Base-by-base conservation (phyloP, 2,888 invertebrate genomes). In the Heliconius erato region DNA sequence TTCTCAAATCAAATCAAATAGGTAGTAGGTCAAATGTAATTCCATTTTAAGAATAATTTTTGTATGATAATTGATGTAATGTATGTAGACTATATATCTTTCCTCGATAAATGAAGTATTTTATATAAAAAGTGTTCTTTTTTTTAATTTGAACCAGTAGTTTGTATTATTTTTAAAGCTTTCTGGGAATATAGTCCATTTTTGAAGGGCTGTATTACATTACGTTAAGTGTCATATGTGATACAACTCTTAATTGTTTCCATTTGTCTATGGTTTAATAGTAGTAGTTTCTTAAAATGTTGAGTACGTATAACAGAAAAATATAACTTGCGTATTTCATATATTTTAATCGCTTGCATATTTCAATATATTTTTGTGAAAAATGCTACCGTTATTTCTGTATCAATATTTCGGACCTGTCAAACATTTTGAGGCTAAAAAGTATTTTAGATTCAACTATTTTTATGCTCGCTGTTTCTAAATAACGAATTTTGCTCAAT, bases 371-470 rank as follows among this genome's bases (percentile, higher is more conserved):
- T 72, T 44, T 26, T 26, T 28, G 44, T 9, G 19, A 28, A 72
- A 72, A 26, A 28, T 7, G 16, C 72, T 11, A 16, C 26, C 44
- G 26, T 16, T 28, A 19, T 72, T 72, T 72, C 44, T 44, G 72
- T 71, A 71, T 44, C 72, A 44, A 44, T 9, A 49, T 49, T 72
- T 72, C 72, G 19, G 26, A 44, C 44, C 26, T 72, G 72, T 28
- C 72, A 72, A 72, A 72, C 26, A 16, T 49, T 72, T 49, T 72
- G 44, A 26, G 44, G 26, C 28, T 26, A 23, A 71, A 71, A 71
- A 26, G n/a, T 71, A 44, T 71, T 71, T 71, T 44, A 16, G 71
- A 71, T 3, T 72, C 16, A 9, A 44, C 16, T 72, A 72, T 72
- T 49, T 72, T 72, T 26, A 28, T 72, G 26, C 44, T 26, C 44